phyloP scores from a whole-genome alignment of 2,888 invertebrate genomes.

The Muscina levida region DNA sequence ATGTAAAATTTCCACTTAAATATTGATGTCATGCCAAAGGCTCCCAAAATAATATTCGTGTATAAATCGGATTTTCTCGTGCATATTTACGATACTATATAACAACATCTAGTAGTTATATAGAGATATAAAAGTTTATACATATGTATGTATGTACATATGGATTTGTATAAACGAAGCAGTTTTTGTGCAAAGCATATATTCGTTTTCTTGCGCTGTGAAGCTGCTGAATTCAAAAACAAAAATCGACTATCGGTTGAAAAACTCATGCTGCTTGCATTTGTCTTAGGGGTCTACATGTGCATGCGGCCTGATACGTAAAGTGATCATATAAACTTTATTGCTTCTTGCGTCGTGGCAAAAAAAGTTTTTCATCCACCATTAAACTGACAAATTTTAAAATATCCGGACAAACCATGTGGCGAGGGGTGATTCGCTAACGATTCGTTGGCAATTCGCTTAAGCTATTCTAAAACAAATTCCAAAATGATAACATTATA shows the following conservation, averaged over 20 bases:
- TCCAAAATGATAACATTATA: no score
- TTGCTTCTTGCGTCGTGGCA: no score
- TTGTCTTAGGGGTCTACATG: no score
- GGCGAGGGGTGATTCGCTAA: no score
- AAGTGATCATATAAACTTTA: no score
- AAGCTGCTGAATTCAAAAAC: slow-evolving; percentile 46
- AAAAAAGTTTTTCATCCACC: no score
- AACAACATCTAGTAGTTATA: background rate
- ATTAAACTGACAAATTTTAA: no score
- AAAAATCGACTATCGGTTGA: slow-evolving; percentile 1
- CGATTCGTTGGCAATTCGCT: no score
- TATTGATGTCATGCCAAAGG: slow-evolving; percentile 55
- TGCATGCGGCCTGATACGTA: no score
- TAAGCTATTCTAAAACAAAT: no score
- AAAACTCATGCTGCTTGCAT: background rate
- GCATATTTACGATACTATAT: slow-evolving; percentile 31
- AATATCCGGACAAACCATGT: no score
- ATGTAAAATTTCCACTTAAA: slow-evolving; percentile 44
- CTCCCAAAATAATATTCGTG: slow-evolving; percentile 44
- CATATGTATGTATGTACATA: slow-evolving; percentile 13
- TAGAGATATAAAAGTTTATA: slow-evolving; percentile 6
- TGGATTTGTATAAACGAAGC: background rate
- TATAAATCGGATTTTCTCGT: slow-evolving; percentile 43
- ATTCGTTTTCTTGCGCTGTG: slow-evolving; percentile 37
- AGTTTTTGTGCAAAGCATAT: no score